Percentiles rank a stretch among this genome's conserved stretches.
Conservation (phyloP, 2,113 vertebrate genomes). For the Canis aureus region DNA sequence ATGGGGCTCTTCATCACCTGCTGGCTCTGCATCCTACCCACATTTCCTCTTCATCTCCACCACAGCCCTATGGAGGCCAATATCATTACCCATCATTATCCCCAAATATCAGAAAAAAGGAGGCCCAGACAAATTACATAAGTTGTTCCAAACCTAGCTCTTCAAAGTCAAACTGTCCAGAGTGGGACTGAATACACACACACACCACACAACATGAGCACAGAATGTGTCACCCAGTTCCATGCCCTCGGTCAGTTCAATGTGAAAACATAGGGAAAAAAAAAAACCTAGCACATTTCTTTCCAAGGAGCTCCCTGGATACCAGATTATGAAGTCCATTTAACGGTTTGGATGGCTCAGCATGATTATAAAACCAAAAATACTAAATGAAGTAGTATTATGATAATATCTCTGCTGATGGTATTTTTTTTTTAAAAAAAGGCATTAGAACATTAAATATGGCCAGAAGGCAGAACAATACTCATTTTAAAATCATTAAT, state of each 20-base stretch:
- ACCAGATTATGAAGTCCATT: constrained; percentile 7
- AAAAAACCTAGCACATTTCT: not conserved
- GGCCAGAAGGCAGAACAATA: constrained; percentile 74
- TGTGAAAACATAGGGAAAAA: not conserved
- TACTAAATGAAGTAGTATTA: not conserved
- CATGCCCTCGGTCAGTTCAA: not conserved
- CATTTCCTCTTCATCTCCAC: not conserved
- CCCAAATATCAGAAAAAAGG: not conserved
- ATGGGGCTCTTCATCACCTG: not conserved
- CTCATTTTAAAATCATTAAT: constrained; percentile 79
- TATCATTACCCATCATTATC: not conserved
- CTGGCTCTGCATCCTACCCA: not conserved
- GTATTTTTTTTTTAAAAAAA: not conserved
- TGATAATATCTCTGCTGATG: not conserved
- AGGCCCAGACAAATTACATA: not conserved
- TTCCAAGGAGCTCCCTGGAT: constrained; percentile 18
- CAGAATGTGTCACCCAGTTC: accelerated
- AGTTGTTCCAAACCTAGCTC: not conserved
- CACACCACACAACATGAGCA: not conserved
- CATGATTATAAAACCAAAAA: constrained; percentile 43
- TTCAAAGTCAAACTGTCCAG: not conserved
- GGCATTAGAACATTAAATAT: constrained; percentile 63
- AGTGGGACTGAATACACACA: not conserved
- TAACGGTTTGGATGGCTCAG: not conserved
- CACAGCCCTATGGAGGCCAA: not conserved